Conservation (phyloP, 2,888 invertebrate species). For the Subacronicta megacephala region DNA sequence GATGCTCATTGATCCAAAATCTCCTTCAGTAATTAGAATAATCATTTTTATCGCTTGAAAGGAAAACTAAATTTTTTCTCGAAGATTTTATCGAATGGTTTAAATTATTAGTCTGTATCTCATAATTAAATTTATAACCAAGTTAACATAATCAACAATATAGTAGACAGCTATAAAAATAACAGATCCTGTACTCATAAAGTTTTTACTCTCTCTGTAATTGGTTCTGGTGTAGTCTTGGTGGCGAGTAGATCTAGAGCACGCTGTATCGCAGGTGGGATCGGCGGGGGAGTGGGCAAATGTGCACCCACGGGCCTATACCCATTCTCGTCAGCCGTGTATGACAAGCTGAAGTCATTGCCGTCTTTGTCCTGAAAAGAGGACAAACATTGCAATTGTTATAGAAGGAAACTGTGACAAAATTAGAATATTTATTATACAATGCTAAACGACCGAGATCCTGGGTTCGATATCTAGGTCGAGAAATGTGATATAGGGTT, state of each 20-base stretch:
- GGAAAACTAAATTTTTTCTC: neutral
- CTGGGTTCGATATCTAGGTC: too few species aligned
- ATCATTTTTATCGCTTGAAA: too few species aligned
- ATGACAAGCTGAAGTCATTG: slow-evolving; percentile 83
- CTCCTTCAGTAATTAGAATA: too few species aligned
- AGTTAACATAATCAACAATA: neutral
- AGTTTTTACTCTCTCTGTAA: slow-evolving; percentile 61
- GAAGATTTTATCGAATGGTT: neutral
- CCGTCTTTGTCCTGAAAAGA: slow-evolving; percentile 84
- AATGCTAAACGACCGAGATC: too few species aligned
- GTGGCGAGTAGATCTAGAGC: slow-evolving; percentile 88
- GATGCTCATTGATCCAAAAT: too few species aligned
- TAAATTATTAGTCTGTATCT: too few species aligned
- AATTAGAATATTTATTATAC: too few species aligned
- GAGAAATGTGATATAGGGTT: too few species aligned
- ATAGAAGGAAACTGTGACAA: neutral
- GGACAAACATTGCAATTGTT: slow-evolving; percentile 5
- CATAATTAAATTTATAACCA: neutral
- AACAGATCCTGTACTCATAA: neutral
- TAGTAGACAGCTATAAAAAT: neutral
- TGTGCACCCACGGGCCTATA: slow-evolving; percentile 85
- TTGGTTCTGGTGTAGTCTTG: slow-evolving; percentile 74
- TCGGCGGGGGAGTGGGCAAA: slow-evolving; percentile 85
- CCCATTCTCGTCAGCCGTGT: slow-evolving; percentile 88
- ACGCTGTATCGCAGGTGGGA: slow-evolving; percentile 88